Percentiles rank a stretch among this genome's conserved stretches.
Evolutionary conservation across 2,113 vertebrate species (phyloP).

Genomic region (Lasiurus borealis): DNA sequence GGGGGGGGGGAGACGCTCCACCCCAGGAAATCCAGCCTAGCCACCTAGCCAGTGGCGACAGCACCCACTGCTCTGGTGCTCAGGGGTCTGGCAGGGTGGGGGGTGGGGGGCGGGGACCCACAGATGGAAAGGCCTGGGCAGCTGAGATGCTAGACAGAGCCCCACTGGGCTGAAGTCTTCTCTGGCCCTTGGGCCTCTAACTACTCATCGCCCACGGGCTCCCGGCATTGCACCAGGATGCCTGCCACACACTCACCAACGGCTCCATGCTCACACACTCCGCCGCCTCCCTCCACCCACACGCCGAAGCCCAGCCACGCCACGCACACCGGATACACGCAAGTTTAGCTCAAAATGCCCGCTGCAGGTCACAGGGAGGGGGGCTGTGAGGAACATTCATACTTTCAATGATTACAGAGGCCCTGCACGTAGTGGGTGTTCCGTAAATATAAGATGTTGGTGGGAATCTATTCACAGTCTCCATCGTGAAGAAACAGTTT

Average conservation of each 20-base stretch:
- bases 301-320: slow-evolving; percentile 34
- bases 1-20: neutral
- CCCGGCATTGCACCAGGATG: neutral
- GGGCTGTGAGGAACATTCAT: neutral
- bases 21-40: slow-evolving; percentile 66
- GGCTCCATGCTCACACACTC: neutral
- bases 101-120: slow-evolving; percentile 45
- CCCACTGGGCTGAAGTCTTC: neutral
- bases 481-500: neutral
- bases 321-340: neutral
- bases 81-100: neutral
- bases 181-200: neutral
- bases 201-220: slow-evolving; percentile 42
- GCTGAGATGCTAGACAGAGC: neutral
- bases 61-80: neutral
- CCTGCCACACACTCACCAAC: slow-evolving; percentile 50
- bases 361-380: neutral
- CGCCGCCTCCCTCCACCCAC: slow-evolving; percentile 54
- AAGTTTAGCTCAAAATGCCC: slow-evolving; percentile 2
- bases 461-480: neutral
- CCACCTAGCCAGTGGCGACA: neutral
- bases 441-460: neutral
- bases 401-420: neutral
- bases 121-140: slow-evolving; percentile 68
- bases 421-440: neutral